Evolutionary conservation across 2,113 vertebrate genomes (phyloP), one percentile per base, ranked within the genome.

Genomic region (Anolis carolinensis): DNA sequence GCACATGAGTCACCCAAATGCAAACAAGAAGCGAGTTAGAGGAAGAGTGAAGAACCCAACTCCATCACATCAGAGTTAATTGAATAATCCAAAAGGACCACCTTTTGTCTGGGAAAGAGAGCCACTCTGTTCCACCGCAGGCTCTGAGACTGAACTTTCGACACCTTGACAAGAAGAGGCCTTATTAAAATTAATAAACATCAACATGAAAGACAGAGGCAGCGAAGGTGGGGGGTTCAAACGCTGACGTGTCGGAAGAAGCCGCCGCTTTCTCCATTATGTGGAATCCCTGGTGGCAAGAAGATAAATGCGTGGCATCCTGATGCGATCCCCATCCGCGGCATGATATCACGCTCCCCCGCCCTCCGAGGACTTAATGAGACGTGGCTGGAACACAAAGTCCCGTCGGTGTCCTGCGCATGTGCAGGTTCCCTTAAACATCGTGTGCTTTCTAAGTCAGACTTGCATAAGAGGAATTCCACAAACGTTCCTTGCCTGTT

Each of bases 151-250:
- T 83, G 32, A 89, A n/a, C 48, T 1, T 13, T 0, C 18, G 68
- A 71, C 65, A 71, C 50, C 70, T 48, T 71, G 80, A 73, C 67
- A 79, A 44, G 74, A 36, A 32, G 5, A 65, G n/a, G 65, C 32
- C 67, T 79, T 63, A 83, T 87, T 86, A 50, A 73, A 86, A 73
- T 36, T 63, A 83, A 87, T 79, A 72, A 87, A 50, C 67, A 16
- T 72, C 36, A 21, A 48, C 86, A 63, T 79, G 36, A 79, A 79
- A 78, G 65, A 78, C 34, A 30, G 50, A 72, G 68, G 55, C 30
- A 9, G 5, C 39, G 39, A 65, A 79, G 81, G 72, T 3, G 6
- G 23, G 39, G 74, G 65, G 65, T 73, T 14, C 55, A 72, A 63
- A 59, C 48, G 75, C 55, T 7, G n/a, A 63, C 72, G 36, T 70